Evolutionary conservation across 2,888 invertebrate genomes (phyloP).

Genomic region (Pseudoips prasinana): DNA sequence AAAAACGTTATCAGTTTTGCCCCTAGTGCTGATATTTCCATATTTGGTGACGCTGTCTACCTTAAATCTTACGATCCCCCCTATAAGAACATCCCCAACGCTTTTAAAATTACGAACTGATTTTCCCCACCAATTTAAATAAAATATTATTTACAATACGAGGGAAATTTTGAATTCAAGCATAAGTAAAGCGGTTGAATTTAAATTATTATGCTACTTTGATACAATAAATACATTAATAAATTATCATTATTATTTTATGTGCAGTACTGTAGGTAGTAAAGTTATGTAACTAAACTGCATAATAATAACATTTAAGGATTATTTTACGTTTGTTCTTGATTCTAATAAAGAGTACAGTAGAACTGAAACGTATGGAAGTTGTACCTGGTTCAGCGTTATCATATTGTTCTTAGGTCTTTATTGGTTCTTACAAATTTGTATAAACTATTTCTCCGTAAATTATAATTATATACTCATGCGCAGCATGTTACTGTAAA

Average conservation of each 20-base stretch:
- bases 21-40: conserved; percentile 99
- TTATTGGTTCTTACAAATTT: too few species aligned
- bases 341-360: too few species aligned
- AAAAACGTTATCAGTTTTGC: conserved; percentile 99
- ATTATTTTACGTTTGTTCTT: too few species aligned
- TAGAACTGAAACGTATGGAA: too few species aligned
- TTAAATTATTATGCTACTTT: conserved; percentile 73
- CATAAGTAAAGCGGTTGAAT: conserved; percentile 64
- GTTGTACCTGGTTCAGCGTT: too few species aligned
- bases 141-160: conserved; percentile 56
- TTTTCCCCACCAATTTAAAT: conserved; percentile 90
- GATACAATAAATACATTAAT: conserved; percentile 54
- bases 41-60: conserved; percentile 99
- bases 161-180: conserved; percentile 58
- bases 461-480: too few species aligned
- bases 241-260: conserved; percentile 42
- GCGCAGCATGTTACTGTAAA: too few species aligned
- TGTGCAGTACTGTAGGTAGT: conserved; percentile 29
- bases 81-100: conserved; percentile 94
- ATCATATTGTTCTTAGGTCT: too few species aligned
- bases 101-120: conserved; percentile 99
- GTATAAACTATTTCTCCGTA: too few species aligned
- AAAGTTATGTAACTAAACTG: conserved; percentile 22
- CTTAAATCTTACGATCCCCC: conserved; percentile 92
- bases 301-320: too few species aligned